Evolutionary conservation across 1,140 invertebrate genomes (phyloP), one percentile per base, ranked within the genome.

Genomic region (Bacillus rossius): DNA sequence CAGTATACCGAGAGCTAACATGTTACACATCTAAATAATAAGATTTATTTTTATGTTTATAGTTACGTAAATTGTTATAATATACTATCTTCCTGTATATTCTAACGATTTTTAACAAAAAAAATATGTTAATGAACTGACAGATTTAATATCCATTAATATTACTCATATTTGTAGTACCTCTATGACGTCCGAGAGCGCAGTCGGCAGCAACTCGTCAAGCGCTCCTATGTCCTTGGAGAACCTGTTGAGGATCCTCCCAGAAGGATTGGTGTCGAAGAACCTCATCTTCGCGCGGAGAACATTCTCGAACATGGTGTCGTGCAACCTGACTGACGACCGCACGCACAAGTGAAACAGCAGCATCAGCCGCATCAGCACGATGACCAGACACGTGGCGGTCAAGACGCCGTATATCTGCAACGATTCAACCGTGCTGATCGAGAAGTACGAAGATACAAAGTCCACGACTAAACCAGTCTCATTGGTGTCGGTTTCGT

Each of bases 131-230:
- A n/a, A n/a, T n/a, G n/a, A n/a, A n/a, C n/a, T n/a, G n/a, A n/a
- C n/a, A n/a, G n/a, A n/a, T n/a, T n/a, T 34, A 34, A 34, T 34
- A 34, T 7, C 29, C 4, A 34, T 34, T 34, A 7, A 4, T 34
- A 34, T 34, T 4, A 7, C 4, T 34, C 8, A 13, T 13, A 45
- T 34, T 34, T 10, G 4, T 34, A 13, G 43, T 63, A 73, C 75
- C 63, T 88, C 84, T 25, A 79, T 49, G 0, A 76, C 86, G 69
- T 96, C 93, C 53, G 92, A 77, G 48, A 88, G 79, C 13, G 83
- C 79, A 47, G 79, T 75, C 48, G 94, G 94, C n/a, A 98, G 72
- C 1, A 86, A 68, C 72, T 97, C 94, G 69, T 96, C 94, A 62
- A 95, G 83, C 1, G 85, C 81, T 1, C 89, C 88, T 69, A 89